Conservation (phyloP, 1,140 invertebrate species). For the Formica exsecta region DNA sequence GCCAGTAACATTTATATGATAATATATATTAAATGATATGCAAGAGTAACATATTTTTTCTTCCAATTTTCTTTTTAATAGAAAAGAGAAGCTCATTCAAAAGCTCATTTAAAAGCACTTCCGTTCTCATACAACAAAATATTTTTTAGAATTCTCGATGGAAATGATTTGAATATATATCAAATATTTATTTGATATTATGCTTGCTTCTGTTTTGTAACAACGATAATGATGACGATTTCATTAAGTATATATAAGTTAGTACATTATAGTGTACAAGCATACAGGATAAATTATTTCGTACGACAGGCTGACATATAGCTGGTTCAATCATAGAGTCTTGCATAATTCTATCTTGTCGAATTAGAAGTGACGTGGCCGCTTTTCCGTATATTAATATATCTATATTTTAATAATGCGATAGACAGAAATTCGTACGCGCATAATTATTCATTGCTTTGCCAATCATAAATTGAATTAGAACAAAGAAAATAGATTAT, state of each 20-base stretch:
- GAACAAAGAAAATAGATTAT: too few species aligned
- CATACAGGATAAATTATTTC: slow-evolving; percentile 59
- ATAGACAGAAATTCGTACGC: not conserved
- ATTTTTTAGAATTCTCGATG: not conserved
- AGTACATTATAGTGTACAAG: too few species aligned
- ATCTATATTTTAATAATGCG: not conserved
- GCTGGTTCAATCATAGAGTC: slow-evolving; percentile 57
- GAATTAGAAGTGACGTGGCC: slow-evolving; percentile 10
- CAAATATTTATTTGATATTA: not conserved
- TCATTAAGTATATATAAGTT: not conserved
- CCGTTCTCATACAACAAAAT: not conserved
- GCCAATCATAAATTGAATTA: too few species aligned
- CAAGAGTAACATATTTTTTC: too few species aligned
- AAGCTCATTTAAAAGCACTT: not conserved
- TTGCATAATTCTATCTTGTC: slow-evolving; percentile 69
- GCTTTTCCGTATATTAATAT: not conserved
- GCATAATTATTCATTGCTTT: too few species aligned
- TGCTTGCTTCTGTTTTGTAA: not conserved
- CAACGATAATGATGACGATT: not conserved
- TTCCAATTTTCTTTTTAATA: too few species aligned
- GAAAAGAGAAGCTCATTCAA: not conserved
- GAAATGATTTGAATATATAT: not conserved
- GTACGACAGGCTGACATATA: slow-evolving; percentile 39
- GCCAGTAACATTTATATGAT: too few species aligned
- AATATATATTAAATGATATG: too few species aligned